These are phyloP conservation scores for Aporophyla lueneburgensis DNA, from an alignment of 2,888 invertebrate species.

Conservation along the genomic window DNA sequence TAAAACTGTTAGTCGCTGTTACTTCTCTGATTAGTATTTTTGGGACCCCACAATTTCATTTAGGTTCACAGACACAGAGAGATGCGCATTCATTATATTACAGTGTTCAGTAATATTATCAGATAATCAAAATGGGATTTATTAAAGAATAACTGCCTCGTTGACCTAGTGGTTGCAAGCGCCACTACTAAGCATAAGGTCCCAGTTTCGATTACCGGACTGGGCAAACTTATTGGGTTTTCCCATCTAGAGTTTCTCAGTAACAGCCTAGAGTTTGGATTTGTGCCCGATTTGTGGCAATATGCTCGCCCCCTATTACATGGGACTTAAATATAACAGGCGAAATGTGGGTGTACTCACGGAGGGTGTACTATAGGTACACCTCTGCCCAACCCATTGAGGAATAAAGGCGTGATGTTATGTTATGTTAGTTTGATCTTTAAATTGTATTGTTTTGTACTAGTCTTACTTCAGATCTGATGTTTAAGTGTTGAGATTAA, in stretches of 20 bases:
- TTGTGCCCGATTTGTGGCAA: no score
- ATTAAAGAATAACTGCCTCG: neutral
- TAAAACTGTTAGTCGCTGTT: neutral
- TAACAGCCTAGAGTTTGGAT: no score
- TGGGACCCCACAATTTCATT: neutral
- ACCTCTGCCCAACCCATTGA: neutral
- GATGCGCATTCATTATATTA: neutral
- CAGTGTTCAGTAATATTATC: neutral
- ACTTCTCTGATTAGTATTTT: neutral
- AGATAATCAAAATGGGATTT: neutral
- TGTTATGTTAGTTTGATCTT: neutral
- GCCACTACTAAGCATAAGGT: no score
- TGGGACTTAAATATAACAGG: no score
- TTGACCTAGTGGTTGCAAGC: no score
- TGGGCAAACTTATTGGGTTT: no score
- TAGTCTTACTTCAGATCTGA: slow-evolving; percentile 57
- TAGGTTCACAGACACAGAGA: neutral
- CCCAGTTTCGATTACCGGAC: no score
- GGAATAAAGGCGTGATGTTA: neutral
- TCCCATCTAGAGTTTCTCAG: no score
- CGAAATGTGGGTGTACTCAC: no score
- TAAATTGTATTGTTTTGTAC: slow-evolving; percentile 23
- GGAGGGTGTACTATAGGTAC: neutral
- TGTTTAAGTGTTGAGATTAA: slow-evolving; percentile 43
- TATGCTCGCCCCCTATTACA: no score